Evolutionary conservation across 2,113 vertebrate genomes (phyloP), one percentile per base, ranked within the genome.

Genomic region (Pangasianodon gigas): DNA sequence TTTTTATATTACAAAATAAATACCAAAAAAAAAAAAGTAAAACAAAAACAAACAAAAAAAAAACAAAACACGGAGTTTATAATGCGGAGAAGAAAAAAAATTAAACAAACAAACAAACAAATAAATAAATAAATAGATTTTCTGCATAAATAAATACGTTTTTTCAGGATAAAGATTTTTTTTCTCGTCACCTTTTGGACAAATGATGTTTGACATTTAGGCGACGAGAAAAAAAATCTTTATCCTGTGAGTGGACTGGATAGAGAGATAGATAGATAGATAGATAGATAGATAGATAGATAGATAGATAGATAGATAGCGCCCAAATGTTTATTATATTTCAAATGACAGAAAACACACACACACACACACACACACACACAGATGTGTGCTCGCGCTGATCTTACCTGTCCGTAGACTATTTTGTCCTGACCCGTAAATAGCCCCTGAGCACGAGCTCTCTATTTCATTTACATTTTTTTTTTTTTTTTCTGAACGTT

Each of bases 391-490:
- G 29, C 65, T 41, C 41, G 48, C 5, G 4, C 51, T 52, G 65
- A 74, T 87, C 85, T 74, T 87, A 87, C 85, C 85, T 87, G 48
- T 54, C 51, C 51, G 32, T 52, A 65, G 84, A 14, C 51, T 56
- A 52, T 56, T 86, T 74, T 26, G 85, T 74, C 85, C 85, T 71
- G 37, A 86, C 67, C 67, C 29, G 85, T 52, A 86, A 86, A 86
- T 71, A 24, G 14, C 26, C 11, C 32, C 48, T 51, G 46, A 86
- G 26, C 85, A 41, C 48, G 51, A 87, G 32, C 51, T 74, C 51
- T 67, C n/a, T n/a, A 52, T 21, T 74, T 54, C 85, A 75, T 37
- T 75, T 52, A 71, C 62, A 67, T 69, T 8, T 82, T 81, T n/a
- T 16, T 82, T 81, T n/a, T 16, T 48, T 0, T 2, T 29, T 54